Percentiles rank a stretch among this genome's conserved stretches.
Conservation (phyloP, 2,888 invertebrate genomes). For the Slavum lentiscoides region DNA sequence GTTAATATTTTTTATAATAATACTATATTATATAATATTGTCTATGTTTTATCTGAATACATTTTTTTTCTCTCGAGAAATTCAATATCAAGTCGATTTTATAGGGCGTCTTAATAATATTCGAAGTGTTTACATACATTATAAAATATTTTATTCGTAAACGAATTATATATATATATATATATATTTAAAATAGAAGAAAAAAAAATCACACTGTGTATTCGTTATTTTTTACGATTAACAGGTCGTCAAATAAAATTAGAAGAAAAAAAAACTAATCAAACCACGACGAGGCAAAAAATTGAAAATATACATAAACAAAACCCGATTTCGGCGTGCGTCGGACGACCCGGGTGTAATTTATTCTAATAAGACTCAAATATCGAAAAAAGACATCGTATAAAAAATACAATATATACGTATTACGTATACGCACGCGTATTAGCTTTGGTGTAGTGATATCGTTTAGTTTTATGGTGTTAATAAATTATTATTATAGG, state of each 20-base stretch:
- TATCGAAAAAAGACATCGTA: neutral
- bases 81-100: no score
- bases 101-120: no score
- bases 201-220: neutral
- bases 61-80: no score
- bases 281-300: neutral
- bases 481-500: neutral
- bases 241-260: neutral
- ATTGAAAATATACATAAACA: neutral
- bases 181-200: no score
- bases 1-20: no score
- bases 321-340: neutral
- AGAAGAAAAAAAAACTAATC: neutral
- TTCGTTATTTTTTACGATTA: neutral
- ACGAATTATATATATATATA: no score
- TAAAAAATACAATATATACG: no score
- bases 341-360: neutral
- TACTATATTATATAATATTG: no score
- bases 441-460: neutral
- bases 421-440: neutral
- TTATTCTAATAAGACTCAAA: neutral
- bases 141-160: no score
- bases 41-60: no score
- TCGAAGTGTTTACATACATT: no score
- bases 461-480: neutral